Base-by-base conservation (phyloP, 2,113 vertebrate species). In the Athene noctua region DNA sequence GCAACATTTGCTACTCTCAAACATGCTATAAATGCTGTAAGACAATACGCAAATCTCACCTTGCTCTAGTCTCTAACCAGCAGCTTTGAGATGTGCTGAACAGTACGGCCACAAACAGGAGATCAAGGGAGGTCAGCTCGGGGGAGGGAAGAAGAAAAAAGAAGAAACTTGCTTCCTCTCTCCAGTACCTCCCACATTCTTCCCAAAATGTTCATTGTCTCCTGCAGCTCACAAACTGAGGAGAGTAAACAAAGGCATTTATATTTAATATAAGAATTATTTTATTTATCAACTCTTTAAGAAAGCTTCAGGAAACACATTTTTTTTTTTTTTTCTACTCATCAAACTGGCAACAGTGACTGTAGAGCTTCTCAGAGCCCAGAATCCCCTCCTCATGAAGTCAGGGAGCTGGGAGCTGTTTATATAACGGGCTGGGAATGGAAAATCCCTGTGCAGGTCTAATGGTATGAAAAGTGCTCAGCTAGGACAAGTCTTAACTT, bases 401-500 rank as follows among this genome's bases (percentile, higher is more conserved):
- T 71, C 82, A 94, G 89, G 92, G 80, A 91, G 74, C 61, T 70
- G 27, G 65, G 58, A 36, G 67, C 83, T 95, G 67, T 86, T 65
- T 61, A 51, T 85, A 34, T 51, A 73, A 80, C 85, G 67, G 54
- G 23, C 32, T 92, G 83, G 74, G 89, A 97, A 81, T 10, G 36
- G 84, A 92, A 91, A 92, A 89, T 91, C 95, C 95, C 79, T 94
- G 86, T 94, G 87, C 88, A 96, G 87, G 85, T 96, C 86, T 95
- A 73, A 93, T 51, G 58, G 49, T 96, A 87, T 96, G 90, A 92
- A 92, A 96, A 97, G 96, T 97, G 94, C 96, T 97, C 94, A 94
- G 95, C 96, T 97, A 66, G 32, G 93, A 96, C 95, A 97, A 97
- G 94, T 97, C 96, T 96, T 96, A 96, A 97, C 96, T 97, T 79